A percentile compares a stretch with the other conserved stretches of the same genome.
Evolutionary conservation across 2,113 vertebrate genomes (phyloP).

Genomic region (Sceloporus tristichus): DNA sequence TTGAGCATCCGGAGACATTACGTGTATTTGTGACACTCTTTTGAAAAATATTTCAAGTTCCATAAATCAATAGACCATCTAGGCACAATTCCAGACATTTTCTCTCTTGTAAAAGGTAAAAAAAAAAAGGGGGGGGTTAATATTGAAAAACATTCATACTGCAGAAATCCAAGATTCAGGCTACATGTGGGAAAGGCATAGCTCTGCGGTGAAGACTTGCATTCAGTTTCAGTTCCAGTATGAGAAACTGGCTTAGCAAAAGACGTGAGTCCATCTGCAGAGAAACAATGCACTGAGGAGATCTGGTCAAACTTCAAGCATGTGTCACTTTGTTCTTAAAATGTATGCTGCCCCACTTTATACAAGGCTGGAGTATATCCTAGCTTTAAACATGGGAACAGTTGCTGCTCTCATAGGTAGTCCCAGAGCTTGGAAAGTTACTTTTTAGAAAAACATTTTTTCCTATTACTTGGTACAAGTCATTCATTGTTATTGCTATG

Average conservation of each 20-base stretch:
- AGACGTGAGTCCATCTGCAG: background rate
- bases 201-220: background rate
- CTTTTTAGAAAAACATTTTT: no score
- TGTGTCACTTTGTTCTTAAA: background rate
- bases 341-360: background rate
- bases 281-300: background rate
- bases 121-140: slow-evolving; percentile 53
- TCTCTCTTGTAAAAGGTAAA: slow-evolving; percentile 48
- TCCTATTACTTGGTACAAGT: no score
- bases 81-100: slow-evolving; percentile 24
- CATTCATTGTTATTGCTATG: no score
- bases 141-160: slow-evolving; percentile 31
- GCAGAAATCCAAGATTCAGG: background rate
- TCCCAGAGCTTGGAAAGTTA: background rate
- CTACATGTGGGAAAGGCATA: background rate
- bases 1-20: slow-evolving; percentile 53
- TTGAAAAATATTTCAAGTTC: slow-evolving; percentile 44
- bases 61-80: slow-evolving; percentile 55
- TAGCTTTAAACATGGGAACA: background rate
- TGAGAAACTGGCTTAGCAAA: background rate
- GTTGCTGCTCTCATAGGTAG: background rate
- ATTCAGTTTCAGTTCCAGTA: background rate
- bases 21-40: slow-evolving; percentile 50
- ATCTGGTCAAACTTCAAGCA: no score
- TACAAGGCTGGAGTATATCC: background rate